Evolutionary conservation across 2,797 vertebrate genomes (phyloP).

Genomic region (Chlorospingus semifuscus): DNA sequence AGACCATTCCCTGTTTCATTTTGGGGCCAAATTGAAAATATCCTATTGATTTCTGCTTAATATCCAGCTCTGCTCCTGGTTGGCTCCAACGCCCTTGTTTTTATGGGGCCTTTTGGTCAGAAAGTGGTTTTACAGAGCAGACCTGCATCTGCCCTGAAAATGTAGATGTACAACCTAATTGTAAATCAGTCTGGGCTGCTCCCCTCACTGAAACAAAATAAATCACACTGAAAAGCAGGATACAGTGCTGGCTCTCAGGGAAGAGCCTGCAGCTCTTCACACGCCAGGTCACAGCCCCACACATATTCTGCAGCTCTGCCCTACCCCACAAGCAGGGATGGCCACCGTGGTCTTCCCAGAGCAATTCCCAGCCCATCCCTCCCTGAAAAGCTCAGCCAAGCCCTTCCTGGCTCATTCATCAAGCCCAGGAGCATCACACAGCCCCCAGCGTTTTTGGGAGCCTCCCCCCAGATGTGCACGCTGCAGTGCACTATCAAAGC

Average conservation of each 20-base stretch:
- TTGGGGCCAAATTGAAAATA: background rate
- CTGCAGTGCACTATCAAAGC: background rate
- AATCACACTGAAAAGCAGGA: background rate
- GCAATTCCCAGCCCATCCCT: background rate
- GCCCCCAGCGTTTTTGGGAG: background rate
- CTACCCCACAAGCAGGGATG: background rate
- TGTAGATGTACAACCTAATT: background rate
- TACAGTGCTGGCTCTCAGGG: background rate
- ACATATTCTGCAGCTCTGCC: background rate
- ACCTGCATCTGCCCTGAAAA: background rate
- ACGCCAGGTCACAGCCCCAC: background rate
- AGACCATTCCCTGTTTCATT: background rate
- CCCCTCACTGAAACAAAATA: background rate
- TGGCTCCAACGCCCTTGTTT: background rate
- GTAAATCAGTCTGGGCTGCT: background rate
- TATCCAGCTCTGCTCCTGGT: background rate
- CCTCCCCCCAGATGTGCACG: background rate
- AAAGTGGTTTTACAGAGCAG: background rate
- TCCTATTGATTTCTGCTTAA: background rate
- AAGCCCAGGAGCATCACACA: fast-evolving
- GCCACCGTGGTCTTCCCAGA: background rate
- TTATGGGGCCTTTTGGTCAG: background rate
- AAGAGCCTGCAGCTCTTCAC: background rate
- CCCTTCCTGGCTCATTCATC: background rate
- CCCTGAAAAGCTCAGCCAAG: background rate